Base-by-base conservation (phyloP, 2,888 invertebrate species). In the Dendrolimus houi region DNA sequence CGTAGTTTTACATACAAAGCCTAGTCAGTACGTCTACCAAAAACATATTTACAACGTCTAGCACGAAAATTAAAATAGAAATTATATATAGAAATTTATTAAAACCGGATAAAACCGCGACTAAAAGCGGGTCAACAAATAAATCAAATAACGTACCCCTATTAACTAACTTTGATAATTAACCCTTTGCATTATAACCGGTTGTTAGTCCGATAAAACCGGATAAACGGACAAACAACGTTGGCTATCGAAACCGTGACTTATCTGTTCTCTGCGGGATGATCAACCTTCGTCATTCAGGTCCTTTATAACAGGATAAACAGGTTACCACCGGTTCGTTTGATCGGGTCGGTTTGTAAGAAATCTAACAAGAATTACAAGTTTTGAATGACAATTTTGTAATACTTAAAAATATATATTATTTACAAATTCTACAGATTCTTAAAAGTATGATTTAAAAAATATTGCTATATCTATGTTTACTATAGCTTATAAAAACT, bases 231-330 rank as follows among this genome's bases (percentile, higher is more conserved):
- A 67, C 65, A 68, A 64, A 67, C 66, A 64, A 60, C 52, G 55
- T 53, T 54, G 64, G 59, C 62, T 72, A 74, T 74, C 68, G 72
- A 68, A 55, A 56, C n/a, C 68, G 68, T 68, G 68, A 59, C 65
- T 63, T 67, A 68, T 68, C 68, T 60, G 55, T 8, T 9, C 55
- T 14, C 41, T 14, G 54, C 12, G 55, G 57, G 59, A 58, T 63
- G 63, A 65, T 67, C 65, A 61, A 65, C 67, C 68, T 62, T 61
- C 64, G 67, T 67, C 65, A 68, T 56, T 58, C 29, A 52, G 52
- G 53, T 52, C 53, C 42, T 56, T 67, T 69, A 62, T 57, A 57
- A 47, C 70, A 62, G 60, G 62, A 65, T 68, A 57, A 62, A 62
- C 57, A 63, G 67, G 66, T 66, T 64, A 69, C 74, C 66, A 59